Conservation (phyloP, 2,113 vertebrate species). For the Pteronura brasiliensis region DNA sequence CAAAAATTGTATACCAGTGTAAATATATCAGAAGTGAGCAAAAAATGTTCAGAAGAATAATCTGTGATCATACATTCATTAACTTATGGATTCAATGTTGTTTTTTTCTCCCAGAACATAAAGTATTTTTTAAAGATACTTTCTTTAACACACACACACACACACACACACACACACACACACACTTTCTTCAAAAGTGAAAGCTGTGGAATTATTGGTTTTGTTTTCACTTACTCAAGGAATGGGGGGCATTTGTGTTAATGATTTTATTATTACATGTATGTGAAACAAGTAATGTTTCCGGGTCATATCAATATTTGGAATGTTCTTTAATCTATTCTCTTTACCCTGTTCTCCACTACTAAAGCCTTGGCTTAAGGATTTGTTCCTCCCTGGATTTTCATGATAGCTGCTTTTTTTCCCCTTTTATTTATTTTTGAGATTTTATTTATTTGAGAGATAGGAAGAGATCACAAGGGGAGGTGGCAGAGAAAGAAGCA, state of each 20-base stretch:
- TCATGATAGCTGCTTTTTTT: neutral
- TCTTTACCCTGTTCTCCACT: neutral
- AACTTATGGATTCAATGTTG: neutral
- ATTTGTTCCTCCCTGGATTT: neutral
- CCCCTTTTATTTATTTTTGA: neutral
- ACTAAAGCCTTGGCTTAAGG: neutral
- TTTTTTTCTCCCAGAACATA: neutral
- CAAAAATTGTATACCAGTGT: neutral
- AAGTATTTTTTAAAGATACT: neutral
- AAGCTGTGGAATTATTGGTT: neutral
- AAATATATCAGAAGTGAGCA: neutral
- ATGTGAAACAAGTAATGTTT: neutral
- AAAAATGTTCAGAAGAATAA: neutral
- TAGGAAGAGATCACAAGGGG: neutral
- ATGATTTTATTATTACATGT: neutral
- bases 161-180: no score
- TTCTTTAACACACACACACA: neutral
- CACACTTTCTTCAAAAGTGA: neutral
- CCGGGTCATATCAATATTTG: neutral
- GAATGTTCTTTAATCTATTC: neutral
- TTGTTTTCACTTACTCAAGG: slow-evolving; percentile 10
- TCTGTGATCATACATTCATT: neutral
- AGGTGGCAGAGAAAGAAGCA: neutral
- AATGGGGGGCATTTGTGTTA: neutral
- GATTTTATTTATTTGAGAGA: neutral